A percentile compares a stretch with the other conserved stretches of the same genome.
These are phyloP conservation scores for Nycteola revayana DNA, from an alignment of 2,888 invertebrate species.

Conservation along the genomic window DNA sequence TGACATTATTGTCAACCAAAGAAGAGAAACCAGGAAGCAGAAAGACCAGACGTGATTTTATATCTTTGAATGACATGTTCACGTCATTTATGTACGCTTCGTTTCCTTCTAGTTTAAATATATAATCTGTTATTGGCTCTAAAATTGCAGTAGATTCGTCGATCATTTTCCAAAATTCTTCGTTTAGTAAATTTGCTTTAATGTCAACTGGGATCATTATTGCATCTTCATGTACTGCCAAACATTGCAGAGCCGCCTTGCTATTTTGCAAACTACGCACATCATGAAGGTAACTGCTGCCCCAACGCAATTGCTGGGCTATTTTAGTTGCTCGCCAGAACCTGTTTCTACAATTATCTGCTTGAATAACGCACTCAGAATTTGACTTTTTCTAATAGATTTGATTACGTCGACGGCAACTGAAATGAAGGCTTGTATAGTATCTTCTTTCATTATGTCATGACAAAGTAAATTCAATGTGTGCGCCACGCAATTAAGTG, in stretches of 20 bases:
- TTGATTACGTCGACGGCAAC: conserved; percentile 11
- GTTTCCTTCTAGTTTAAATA: conserved; percentile 20
- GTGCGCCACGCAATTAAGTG: conserved; percentile 8
- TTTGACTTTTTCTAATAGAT: conserved; percentile 15
- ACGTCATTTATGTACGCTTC: conserved; percentile 15
- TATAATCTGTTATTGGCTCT: conserved; percentile 18
- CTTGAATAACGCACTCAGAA: conserved; percentile 15
- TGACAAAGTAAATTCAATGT: conserved; percentile 10
- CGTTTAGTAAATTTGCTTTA: conserved; percentile 19
- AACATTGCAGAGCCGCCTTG: conserved; percentile 18
- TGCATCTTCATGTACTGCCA: conserved; percentile 22
- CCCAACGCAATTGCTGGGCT: conserved; percentile 22
- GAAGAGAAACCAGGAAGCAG: conserved; percentile 10
- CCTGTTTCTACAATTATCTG: conserved; percentile 22
- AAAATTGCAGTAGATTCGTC: conserved; percentile 15
- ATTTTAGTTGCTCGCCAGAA: conserved; percentile 22
- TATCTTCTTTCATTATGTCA: conserved; percentile 9
- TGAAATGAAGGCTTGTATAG: conserved; percentile 4
- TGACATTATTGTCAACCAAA: conserved; percentile 11
- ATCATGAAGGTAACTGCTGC: conserved; percentile 21
- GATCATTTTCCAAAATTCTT: conserved; percentile 20
- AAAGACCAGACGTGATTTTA: conserved; percentile 17
- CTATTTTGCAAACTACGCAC: conserved; percentile 20
- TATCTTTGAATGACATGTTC: conserved; percentile 16
- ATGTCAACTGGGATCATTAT: conserved; percentile 12